Conservation (phyloP, 1,140 invertebrate genomes). For the Ips typographus region DNA sequence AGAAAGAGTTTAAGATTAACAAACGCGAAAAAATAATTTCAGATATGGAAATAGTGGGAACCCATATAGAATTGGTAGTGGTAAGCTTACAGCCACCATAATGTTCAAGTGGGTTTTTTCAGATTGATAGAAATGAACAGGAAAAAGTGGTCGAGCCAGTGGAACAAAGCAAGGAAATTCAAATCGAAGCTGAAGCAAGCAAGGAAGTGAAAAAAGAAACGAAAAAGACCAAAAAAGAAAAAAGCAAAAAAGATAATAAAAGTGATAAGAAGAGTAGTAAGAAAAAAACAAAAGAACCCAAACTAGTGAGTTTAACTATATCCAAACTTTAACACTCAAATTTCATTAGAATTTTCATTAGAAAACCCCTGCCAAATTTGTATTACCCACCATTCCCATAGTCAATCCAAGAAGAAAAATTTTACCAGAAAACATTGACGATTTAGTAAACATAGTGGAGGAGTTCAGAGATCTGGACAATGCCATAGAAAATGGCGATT, state of each 20-base stretch:
- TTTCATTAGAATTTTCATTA: neutral
- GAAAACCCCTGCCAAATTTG: slow-evolving; percentile 5
- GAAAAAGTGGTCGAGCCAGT: no score
- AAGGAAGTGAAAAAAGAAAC: slow-evolving; percentile 11
- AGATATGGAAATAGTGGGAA: slow-evolving; percentile 19
- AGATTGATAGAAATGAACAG: no score
- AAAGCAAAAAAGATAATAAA: slow-evolving; percentile 3
- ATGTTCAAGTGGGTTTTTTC: no score
- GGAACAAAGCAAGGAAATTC: no score
- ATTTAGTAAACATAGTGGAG: slow-evolving; percentile 27
- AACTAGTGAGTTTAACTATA: neutral
- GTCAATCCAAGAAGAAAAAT: slow-evolving; percentile 26
- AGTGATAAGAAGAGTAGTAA: slow-evolving; percentile 12
- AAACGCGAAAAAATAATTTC: slow-evolving; percentile 9
- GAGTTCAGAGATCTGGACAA: slow-evolving; percentile 30
- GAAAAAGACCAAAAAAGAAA: neutral
- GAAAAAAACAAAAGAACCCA: slow-evolving; percentile 9
- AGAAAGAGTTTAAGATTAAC: no score
- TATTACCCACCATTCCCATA: slow-evolving; percentile 15
- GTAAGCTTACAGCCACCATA: no score
- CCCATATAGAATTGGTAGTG: slow-evolving; percentile 18
- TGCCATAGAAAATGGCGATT: slow-evolving; percentile 25
- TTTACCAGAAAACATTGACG: slow-evolving; percentile 14
- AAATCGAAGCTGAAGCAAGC: neutral
- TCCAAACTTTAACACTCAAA: neutral